phyloP scores from a whole-genome alignment of 2,113 vertebrate genomes.

The Epinephelus fuscoguttatus region DNA sequence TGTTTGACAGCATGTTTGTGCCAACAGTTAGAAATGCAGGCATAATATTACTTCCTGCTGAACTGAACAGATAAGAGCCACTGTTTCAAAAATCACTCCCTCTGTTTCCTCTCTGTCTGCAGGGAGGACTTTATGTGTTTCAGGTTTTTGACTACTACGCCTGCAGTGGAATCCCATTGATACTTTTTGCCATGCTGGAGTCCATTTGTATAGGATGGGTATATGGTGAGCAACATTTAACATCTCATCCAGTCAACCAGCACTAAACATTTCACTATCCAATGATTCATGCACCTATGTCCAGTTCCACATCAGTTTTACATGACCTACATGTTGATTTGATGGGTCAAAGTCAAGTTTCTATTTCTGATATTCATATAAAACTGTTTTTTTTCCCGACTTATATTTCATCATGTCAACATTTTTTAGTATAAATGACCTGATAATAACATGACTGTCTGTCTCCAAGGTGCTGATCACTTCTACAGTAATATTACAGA shows the following conservation, averaged over 20 bases:
- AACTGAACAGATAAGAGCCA: too few species aligned
- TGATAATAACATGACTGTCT: background rate
- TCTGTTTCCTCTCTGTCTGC: background rate
- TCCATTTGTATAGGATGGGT: slow-evolving; percentile 90
- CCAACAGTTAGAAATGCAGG: too few species aligned
- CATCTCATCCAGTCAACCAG: background rate
- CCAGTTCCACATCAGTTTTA: too few species aligned
- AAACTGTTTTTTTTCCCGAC: background rate
- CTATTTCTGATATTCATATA: background rate
- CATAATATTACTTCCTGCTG: too few species aligned
- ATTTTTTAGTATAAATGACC: background rate
- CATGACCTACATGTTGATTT: background rate
- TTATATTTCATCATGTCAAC: background rate
- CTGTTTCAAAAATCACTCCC: too few species aligned
- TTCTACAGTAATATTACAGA: background rate
- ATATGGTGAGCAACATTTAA: slow-evolving; percentile 85
- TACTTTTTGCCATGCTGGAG: slow-evolving; percentile 88
- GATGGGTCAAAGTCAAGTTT: background rate
- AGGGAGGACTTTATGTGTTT: slow-evolving; percentile 94
- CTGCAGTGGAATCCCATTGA: slow-evolving; percentile 88
- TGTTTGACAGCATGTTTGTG: too few species aligned
- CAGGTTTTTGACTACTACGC: slow-evolving; percentile 93
- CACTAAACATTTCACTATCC: background rate
- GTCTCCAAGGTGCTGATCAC: background rate
- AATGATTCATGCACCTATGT: too few species aligned